A percentile compares a stretch with the other conserved stretches of the same genome.
phyloP scores from a whole-genome alignment of 2,113 vertebrate genomes.

The Phoenicopterus ruber region DNA sequence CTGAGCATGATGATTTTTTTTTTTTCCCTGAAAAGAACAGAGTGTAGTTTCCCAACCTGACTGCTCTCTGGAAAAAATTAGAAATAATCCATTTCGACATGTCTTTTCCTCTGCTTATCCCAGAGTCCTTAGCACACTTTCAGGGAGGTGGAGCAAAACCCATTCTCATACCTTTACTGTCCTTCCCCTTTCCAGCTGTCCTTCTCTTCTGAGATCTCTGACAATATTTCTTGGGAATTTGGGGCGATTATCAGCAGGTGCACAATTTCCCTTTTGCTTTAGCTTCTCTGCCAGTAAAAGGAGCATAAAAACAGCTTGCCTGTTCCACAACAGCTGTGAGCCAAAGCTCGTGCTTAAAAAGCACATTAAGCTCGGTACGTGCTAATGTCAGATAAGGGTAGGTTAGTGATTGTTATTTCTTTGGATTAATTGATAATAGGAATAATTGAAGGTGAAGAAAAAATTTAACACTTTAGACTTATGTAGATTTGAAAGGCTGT shows the following conservation, averaged over 20 bases:
- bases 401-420: neutral
- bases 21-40: neutral
- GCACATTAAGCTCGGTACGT: neutral
- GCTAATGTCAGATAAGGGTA: neutral
- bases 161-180: neutral
- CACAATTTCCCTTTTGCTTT: neutral
- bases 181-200: neutral
- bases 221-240: neutral
- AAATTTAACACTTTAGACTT: neutral
- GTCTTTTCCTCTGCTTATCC: neutral
- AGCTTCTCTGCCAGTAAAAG: neutral
- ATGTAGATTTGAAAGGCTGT: neutral
- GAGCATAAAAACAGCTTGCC: neutral
- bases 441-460: neutral
- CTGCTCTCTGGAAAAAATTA: neutral
- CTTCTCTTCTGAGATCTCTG: neutral
- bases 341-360: neutral
- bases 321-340: neutral
- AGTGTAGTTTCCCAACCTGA: neutral
- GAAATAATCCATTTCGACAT: neutral
- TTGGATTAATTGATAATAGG: neutral
- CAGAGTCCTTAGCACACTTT: neutral
- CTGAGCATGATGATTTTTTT: accelerated
- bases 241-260: neutral
- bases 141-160: neutral